These are phyloP conservation scores for Idaea aversata DNA, from an alignment of 2,888 invertebrate species.

Conservation along the genomic window DNA sequence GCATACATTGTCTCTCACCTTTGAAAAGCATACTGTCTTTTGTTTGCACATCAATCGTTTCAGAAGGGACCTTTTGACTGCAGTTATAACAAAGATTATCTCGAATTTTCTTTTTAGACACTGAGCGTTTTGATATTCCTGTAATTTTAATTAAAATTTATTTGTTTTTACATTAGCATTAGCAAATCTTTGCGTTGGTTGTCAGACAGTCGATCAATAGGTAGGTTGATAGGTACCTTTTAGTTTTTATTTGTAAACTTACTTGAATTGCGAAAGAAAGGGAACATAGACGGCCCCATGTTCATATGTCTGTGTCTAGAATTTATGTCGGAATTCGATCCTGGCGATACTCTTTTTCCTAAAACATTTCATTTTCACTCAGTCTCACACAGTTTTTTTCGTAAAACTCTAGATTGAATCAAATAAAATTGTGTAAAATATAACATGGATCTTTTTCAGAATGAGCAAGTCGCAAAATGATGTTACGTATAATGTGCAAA, in stretches of 20 bases:
- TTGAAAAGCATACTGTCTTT: not conserved
- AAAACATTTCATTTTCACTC: slow-evolving; percentile 1
- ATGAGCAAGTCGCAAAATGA: too few relatives aligned
- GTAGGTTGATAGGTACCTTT: too few relatives aligned
- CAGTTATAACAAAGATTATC: not conserved
- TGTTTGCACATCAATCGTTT: not conserved
- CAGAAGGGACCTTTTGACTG: not conserved
- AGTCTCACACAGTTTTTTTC: not conserved
- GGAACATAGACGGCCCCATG: slow-evolving; percentile 48
- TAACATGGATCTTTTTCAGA: too few relatives aligned
- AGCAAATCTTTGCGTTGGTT: too few relatives aligned
- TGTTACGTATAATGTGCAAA: too few relatives aligned
- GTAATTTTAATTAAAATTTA: not conserved
- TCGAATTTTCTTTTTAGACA: not conserved
- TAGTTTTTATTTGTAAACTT: slow-evolving; percentile 11
- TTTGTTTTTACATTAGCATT: not conserved
- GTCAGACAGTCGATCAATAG: too few relatives aligned
- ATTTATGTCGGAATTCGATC: not conserved
- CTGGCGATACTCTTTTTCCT: slow-evolving; percentile 8
- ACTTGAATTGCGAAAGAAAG: slow-evolving; percentile 34
- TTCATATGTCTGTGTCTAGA: slow-evolving; percentile 14
- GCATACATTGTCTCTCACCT: not conserved
- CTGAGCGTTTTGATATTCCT: not conserved
- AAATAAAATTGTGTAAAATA: too few relatives aligned
- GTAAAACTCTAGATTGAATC: too few relatives aligned